Evolutionary conservation across 2,113 vertebrate species (phyloP).

Genomic region (Sminthopsis crassicaudata): DNA sequence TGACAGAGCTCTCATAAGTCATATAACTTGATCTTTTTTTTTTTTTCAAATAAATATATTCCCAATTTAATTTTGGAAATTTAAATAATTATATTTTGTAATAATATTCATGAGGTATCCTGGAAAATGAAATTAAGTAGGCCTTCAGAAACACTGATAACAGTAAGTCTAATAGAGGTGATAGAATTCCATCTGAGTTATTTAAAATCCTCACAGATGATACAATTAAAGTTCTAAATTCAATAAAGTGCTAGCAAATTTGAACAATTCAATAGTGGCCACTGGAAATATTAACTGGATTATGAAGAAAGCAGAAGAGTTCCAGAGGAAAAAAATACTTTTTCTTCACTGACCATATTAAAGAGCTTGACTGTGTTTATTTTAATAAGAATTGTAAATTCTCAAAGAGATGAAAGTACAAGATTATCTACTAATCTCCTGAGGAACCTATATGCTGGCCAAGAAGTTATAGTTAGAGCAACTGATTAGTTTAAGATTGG

Average conservation of each 20-base stretch:
- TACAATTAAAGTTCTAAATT: background rate
- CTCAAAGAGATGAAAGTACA: background rate
- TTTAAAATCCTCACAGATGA: background rate
- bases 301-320: background rate
- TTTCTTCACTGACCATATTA: background rate
- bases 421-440: background rate
- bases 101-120: background rate
- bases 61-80: background rate
- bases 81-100: background rate
- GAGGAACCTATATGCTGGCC: background rate
- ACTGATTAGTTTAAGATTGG: background rate
- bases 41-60: background rate
- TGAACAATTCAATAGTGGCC: background rate
- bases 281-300: background rate
- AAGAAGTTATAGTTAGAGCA: background rate
- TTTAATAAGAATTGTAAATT: background rate
- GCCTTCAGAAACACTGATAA: background rate
- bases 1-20: slow-evolving; percentile 25
- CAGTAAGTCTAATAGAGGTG: background rate
- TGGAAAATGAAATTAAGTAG: background rate
- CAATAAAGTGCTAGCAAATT: background rate
- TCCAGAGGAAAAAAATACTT: background rate
- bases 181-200: background rate
- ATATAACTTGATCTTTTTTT: background rate
- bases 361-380: background rate